Evolutionary conservation across 2,888 invertebrate genomes (phyloP).

Genomic region (Proisotoma minuta): DNA sequence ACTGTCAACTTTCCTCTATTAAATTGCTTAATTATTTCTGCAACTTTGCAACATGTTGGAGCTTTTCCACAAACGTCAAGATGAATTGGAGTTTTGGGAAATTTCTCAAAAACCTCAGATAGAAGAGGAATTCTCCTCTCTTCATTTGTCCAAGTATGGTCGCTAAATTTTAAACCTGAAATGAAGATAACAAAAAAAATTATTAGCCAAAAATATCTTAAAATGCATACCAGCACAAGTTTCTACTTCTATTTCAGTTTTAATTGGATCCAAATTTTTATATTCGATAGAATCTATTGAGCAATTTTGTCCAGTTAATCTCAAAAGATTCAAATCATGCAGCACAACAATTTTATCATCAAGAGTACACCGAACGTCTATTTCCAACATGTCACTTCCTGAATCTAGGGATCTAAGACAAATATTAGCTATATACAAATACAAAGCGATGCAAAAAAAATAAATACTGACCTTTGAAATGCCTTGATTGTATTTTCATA

Average conservation of each 20-base stretch:
- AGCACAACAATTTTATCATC: constrained; percentile 63
- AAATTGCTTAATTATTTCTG: constrained; percentile 56
- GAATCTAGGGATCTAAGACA: constrained; percentile 57
- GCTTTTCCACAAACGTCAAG: constrained; percentile 51
- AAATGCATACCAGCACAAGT: too few species aligned
- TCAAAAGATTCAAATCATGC: constrained; percentile 60
- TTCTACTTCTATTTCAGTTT: too few species aligned
- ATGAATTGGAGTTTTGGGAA: constrained; percentile 57
- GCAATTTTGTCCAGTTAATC: constrained; percentile 59
- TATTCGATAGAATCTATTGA: too few species aligned
- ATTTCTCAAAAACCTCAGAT: constrained; percentile 59
- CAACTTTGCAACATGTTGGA: constrained; percentile 53
- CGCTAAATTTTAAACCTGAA: constrained; percentile 50
- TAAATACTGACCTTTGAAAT: constrained; percentile 55
- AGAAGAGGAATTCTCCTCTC: constrained; percentile 58
- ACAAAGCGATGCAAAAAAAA: not conserved
- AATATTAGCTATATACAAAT: not conserved
- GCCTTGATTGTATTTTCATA: constrained; percentile 63
- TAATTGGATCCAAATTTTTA: too few species aligned
- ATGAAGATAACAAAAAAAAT: too few species aligned
- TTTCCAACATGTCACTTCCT: constrained; percentile 64
- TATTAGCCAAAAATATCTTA: too few species aligned
- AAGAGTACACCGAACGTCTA: constrained; percentile 62
- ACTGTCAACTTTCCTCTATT: constrained; percentile 59
- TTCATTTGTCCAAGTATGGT: constrained; percentile 49